phyloP scores from a whole-genome alignment of 2,797 vertebrate genomes.

The Thamnophis elegans region DNA sequence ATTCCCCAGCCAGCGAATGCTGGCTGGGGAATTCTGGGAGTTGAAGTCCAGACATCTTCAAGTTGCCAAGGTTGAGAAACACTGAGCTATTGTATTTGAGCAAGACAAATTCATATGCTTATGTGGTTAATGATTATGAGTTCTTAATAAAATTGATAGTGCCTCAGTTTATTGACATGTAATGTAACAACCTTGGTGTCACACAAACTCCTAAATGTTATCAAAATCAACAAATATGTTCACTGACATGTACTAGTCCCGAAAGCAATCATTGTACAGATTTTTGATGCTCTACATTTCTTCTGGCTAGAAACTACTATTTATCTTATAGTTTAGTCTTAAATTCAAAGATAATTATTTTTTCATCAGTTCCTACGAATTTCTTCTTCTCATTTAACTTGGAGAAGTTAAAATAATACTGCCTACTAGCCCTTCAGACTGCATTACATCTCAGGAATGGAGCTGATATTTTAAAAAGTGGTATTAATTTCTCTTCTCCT shows the following conservation, averaged over 20 bases:
- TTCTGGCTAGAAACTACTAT: not conserved
- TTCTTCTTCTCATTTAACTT: not conserved
- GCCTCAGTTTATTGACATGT: not conserved
- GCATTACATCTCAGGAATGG: not conserved
- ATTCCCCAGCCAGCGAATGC: too few relatives aligned
- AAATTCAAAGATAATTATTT: not conserved
- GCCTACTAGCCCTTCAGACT: not conserved
- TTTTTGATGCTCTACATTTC: not conserved
- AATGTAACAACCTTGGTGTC: not conserved
- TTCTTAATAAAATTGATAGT: not conserved
- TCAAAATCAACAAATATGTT: not conserved
- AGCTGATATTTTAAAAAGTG: not conserved
- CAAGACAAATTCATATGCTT: not conserved
- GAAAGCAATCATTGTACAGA: not conserved
- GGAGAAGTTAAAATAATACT: not conserved
- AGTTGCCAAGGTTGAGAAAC: too few relatives aligned
- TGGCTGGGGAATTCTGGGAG: too few relatives aligned
- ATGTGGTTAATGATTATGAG: not conserved
- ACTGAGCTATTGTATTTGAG: not conserved
- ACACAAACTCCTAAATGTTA: not conserved
- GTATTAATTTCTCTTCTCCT: not conserved
- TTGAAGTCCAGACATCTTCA: too few relatives aligned
- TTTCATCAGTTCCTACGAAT: not conserved
- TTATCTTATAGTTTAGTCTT: not conserved
- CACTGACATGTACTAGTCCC: not conserved